Base-by-base conservation (phyloP, 2,888 invertebrate genomes). In the Dicycla oo region DNA sequence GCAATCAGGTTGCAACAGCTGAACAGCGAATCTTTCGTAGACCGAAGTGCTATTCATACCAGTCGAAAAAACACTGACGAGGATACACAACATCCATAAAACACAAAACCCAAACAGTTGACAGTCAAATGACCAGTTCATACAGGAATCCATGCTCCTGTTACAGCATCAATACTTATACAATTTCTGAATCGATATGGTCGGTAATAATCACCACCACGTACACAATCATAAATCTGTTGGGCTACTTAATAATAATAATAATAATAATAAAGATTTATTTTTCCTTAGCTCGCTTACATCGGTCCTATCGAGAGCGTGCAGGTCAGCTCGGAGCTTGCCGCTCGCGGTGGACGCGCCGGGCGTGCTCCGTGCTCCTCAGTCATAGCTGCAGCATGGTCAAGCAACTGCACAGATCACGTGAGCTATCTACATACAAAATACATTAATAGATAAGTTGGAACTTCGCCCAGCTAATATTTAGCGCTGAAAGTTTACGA, bases 401-500 rank as follows among this genome's bases (percentile, higher is more conserved):
- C 8, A 56, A 51, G 40, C 53, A 26, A 70, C 20, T 38, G 26
- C 20, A 43, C 43, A 51, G 18, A 20, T 13, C 26, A 26, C 43
- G 26, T 45, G 11, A 1, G 23, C 7, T 54, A 62, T 53, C 7
- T 51, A 65, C 57, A 56, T 63, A 58, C 26, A 61, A 75, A 64
- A 56, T 23, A 38, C 73, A 67, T 60, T 73, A 57, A 69, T 51
- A 62, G 47, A 60, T 57, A 67, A 77, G 60, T 81, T 81, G 80
- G 81, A 82, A 62, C 56, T 45, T 38, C 38, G 73, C 82, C 82
- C 66, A 66, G 18, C 0, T 10, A 68, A 47, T 70, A 70, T 75
- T 81, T 75, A 68, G 43, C 80, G 43, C 78, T 73, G 76, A 67
- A 71, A 78, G 64, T 66, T 78, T 78, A 71, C 73, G 34, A 68